Evolutionary conservation across 1,140 invertebrate species (phyloP), one percentile per base, ranked within the genome.

Genomic region (Mercenaria mercenaria): DNA sequence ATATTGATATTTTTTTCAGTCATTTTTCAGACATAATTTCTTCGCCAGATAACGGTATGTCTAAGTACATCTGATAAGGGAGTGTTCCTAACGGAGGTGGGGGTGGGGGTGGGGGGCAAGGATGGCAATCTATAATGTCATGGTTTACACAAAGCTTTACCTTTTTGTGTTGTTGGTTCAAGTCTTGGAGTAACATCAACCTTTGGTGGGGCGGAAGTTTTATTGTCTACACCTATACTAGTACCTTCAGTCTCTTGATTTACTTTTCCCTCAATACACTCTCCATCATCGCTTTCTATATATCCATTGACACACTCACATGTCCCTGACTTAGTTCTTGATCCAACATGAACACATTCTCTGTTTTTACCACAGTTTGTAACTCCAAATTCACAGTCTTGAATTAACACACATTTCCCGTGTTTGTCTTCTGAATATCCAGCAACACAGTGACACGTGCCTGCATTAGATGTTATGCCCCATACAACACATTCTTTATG

Each of bases 231-330:
- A 47, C 72, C 74, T 82, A 88, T 90, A 18, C 74, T 64, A 32
- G 50, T 26, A n/a, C 72, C 64, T 1, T 41, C 79, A 32, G 64
- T 29, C 32, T 83, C 74, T 41, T 13, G 23, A 64, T 41, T 18
- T 39, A 26, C 47, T 26, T 26, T 77, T 37, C 41, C 56, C 15
- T 32, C 26, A 13, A 91, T 76, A 89, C 92, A 92, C 4, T 85
- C 59, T 29, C 64, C 69, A 50, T 67, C 15, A 1, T 56, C 32
- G 83, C 91, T 79, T 41, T 86, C 77, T 26, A 56, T 61, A 61
- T 87, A 91, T 0, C 89, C 86, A 1, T 69, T 29, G 20, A 83
- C 69, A 90, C 92, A 92, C n/a, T 29, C 29, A 88, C 92, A 92
- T 26, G 69, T 80, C 39, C 92, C 92, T 47, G 59, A 47, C 13